These are phyloP conservation scores for Xestia sexstrigata DNA, from an alignment of 2,888 invertebrate species.

Conservation along the genomic window DNA sequence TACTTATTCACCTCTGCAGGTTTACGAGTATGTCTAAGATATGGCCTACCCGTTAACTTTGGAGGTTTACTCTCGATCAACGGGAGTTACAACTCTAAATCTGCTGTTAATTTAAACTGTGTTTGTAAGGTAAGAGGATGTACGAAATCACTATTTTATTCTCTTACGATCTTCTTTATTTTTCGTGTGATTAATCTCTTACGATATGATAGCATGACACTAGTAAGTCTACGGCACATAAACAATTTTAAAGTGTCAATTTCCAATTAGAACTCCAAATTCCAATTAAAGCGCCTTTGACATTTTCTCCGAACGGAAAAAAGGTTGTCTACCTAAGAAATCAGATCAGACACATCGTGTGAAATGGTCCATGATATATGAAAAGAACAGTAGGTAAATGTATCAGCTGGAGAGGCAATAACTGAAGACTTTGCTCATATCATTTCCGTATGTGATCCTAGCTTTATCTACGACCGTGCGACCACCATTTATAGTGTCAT, in stretches of 20 bases:
- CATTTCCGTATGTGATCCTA: not conserved
- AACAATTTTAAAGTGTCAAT: not conserved
- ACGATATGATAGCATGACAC: not conserved
- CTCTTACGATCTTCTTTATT: not conserved
- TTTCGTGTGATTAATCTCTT: not conserved
- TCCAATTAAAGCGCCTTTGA: not conserved
- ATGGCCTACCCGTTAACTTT: constrained; percentile 35
- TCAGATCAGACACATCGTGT: not conserved
- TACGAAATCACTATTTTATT: not conserved
- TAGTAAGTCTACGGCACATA: not conserved
- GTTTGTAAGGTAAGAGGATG: not conserved
- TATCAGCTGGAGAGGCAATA: not conserved
- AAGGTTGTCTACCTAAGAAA: not conserved
- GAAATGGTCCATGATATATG: not conserved
- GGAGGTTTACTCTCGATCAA: constrained; percentile 14
- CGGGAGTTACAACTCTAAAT: constrained; percentile 4
- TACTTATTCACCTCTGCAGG: constrained; percentile 37
- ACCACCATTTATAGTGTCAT: constrained; percentile 30
- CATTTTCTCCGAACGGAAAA: not conserved
- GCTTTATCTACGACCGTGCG: constrained; percentile 1
- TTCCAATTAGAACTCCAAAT: not conserved
- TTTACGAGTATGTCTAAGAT: constrained; percentile 40
- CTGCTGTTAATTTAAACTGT: constrained; percentile 2
- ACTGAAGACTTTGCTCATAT: not conserved
- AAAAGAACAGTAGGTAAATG: not conserved